Evolutionary conservation across 2,113 vertebrate genomes (phyloP), one percentile per base, ranked within the genome.

Genomic region (Sylvilagus bachmani): DNA sequence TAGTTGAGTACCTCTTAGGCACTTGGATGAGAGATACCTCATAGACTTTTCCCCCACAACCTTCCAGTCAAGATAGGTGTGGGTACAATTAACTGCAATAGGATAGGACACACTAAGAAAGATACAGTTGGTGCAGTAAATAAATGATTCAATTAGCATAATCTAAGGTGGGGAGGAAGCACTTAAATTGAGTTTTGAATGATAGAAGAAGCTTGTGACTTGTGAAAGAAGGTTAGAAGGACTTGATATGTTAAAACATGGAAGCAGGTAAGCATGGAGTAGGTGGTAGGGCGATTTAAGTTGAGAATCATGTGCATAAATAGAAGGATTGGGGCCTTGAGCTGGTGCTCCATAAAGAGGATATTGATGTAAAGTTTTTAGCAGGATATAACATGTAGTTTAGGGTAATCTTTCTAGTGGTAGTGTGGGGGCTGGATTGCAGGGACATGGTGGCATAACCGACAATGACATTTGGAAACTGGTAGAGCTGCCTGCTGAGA

Each of bases 181-280:
- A 36, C 75, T 79, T 91, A 51, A 93, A 74, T 19, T 83, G 38
- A 58, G 17, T 90, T 66, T 74, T 84, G 31, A 91, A 89, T 38
- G 27, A 70, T 51, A 6, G 27, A 79, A 87, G 73, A 93, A 49
- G 10, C 29, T 86, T 95, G 31, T 80, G 62, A 83, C 49, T 53
- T 10, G 49, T 90, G 78, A 70, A 90, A 77, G 38, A 66, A 75
- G 61, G 38, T 38, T 75, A 75, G 67, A 64, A 74, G 27, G 38
- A 67, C 5, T 53, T 80, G 29, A 36, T 77, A 86, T 75, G 70
- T 66, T 86, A 75, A 92, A 89, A 51, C 27, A 24, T 29, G 24
- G 8, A 85, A 61, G 31, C 44, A 73, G 58, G 77, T 64, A 78
- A 62, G 12, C 13, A 13, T 31, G 33, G 62, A n/a, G 8, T n/a